A percentile compares a stretch with the other conserved stretches of the same genome.
phyloP scores from a whole-genome alignment of 1,140 invertebrate genomes.

The Zaprionus inermis region DNA sequence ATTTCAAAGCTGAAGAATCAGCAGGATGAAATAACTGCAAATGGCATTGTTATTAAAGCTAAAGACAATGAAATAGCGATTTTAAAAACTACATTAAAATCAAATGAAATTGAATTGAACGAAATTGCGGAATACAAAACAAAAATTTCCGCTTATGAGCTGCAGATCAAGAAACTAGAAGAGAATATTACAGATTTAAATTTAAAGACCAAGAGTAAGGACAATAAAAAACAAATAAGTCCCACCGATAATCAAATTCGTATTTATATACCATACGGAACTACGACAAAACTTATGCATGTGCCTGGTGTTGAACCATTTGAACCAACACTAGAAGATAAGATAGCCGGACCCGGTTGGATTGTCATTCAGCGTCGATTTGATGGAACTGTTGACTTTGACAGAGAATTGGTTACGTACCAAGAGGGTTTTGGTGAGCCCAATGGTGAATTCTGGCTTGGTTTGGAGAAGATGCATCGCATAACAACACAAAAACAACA shows the following conservation, averaged over 20 bases:
- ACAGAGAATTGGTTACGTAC: constrained; percentile 16
- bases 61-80: constrained; percentile 13
- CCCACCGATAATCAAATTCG: constrained; percentile 14
- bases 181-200: constrained; percentile 10
- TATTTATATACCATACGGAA: constrained; percentile 27
- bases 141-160: constrained; percentile 9
- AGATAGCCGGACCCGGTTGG: constrained; percentile 33
- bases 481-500: constrained; percentile 18
- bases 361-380: constrained; percentile 35
- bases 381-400: constrained; percentile 21
- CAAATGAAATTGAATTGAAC: constrained; percentile 11
- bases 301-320: constrained; percentile 28
- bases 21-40: constrained; percentile 13
- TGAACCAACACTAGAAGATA: constrained; percentile 20
- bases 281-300: constrained; percentile 15
- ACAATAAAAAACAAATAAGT: constrained; percentile 11
- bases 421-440: constrained; percentile 9
- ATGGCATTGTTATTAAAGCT: background rate
- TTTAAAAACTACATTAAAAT: constrained; percentile 9
- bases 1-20: constrained; percentile 7
- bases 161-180: constrained; percentile 15
- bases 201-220: background rate
- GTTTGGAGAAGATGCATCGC: constrained; percentile 11
- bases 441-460: constrained; percentile 29
- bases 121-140: constrained; percentile 19